phyloP scores from a whole-genome alignment of 1,140 invertebrate genomes.

The Eriocheir sinensis region DNA sequence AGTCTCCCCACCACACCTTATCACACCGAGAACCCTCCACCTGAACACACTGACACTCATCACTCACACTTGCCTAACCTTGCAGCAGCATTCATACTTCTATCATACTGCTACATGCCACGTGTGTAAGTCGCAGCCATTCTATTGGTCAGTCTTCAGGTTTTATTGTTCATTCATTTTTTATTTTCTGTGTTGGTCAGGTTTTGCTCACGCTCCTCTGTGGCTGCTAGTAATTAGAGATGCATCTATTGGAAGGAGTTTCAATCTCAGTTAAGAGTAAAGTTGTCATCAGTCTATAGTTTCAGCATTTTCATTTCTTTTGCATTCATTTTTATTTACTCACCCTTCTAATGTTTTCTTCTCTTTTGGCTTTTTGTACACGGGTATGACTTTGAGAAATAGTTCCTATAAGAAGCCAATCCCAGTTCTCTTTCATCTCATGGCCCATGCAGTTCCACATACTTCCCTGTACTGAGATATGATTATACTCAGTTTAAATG shows the following conservation, averaged over 20 bases:
- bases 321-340: neutral
- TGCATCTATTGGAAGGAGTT: neutral
- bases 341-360: neutral
- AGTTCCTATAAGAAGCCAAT: neutral
- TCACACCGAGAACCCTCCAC: neutral
- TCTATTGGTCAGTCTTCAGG: neutral
- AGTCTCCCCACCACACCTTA: neutral
- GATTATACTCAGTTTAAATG: no score
- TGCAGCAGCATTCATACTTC: neutral
- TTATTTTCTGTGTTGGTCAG: neutral
- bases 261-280: no score
- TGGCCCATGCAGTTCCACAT: no score
- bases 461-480: no score
- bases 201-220: neutral
- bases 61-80: neutral
- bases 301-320: no score
- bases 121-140: neutral
- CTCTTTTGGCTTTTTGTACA: neutral
- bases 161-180: no score
- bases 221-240: neutral
- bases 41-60: constrained; percentile 5
- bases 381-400: neutral
- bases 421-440: no score
- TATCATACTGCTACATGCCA: neutral
- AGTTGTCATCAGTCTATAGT: no score